Evolutionary conservation across 2,113 vertebrate genomes (phyloP), one percentile per base, ranked within the genome.

Genomic region (Cyanistes caeruleus): DNA sequence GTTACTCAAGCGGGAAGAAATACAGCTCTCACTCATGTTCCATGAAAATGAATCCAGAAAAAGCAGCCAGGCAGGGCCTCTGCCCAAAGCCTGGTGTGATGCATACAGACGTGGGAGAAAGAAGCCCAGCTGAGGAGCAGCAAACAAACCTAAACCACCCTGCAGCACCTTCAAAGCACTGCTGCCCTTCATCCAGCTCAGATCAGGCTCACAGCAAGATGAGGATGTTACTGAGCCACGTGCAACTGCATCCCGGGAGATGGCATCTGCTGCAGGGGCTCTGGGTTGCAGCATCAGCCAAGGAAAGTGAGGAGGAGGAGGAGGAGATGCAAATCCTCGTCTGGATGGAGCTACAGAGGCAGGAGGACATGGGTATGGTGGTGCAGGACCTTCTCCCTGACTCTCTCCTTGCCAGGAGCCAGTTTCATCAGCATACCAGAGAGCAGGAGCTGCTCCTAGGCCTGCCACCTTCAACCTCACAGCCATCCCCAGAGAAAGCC

Each of bases 41-140:
- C 72, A 86, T 46, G 48, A 91, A 39, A 94, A 92, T 6, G 19
- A 43, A 80, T 72, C 75, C 95, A 96, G 87, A 58, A 91, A 80
- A 80, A 0, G 0, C 62, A 55, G 79, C 4, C 1, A 90, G 79
- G 72, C n/a, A 78, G 52, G 10, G 3, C 44, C 68, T 93, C 65
- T 81, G 62, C 92, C 80, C 23, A 27, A 70, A 59, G 49, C 24
- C 5, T 7, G 7, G 59, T 48, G 28, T 4, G 9, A 35, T 74
- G 25, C 48, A 65, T 13, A 77, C 43, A 73, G 44, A 58, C 0
- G 0, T 8, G 37, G 25, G 23, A 44, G 43, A 44, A 79, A 76
- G 58, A 69, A n/a, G 13, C 19, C 48, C 64, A 69, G 8, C 13
- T 17, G 31, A 79, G 62, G 51, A 69, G 60, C 24, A 73, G 39